phyloP scores from a whole-genome alignment of 2,113 vertebrate genomes.

The Vimba vimba region DNA sequence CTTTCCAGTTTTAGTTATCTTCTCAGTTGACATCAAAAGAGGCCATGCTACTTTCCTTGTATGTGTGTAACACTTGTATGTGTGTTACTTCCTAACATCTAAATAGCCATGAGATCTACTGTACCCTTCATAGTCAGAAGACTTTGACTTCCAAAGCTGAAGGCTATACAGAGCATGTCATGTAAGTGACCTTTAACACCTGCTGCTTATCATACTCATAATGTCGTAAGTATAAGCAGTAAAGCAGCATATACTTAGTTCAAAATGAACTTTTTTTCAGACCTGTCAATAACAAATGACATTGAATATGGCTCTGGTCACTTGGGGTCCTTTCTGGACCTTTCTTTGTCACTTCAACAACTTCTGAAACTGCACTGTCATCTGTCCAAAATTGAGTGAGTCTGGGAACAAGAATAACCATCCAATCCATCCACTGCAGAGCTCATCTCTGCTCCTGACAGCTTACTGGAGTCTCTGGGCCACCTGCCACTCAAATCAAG shows the following conservation, averaged over 20 bases:
- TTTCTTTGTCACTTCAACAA: background rate
- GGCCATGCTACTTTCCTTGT: background rate
- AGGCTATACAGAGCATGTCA: background rate
- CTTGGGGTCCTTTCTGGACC: background rate
- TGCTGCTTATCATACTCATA: background rate
- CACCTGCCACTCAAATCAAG: constrained; percentile 16
- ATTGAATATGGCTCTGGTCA: background rate
- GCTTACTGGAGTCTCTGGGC: constrained; percentile 18
- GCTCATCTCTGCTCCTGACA: constrained; percentile 25
- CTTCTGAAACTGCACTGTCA: constrained; percentile 16
- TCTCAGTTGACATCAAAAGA: constrained; percentile 18
- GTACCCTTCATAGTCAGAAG: background rate
- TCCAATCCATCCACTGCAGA: background rate
- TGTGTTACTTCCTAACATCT: background rate
- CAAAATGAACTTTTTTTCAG: background rate
- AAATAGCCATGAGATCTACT: background rate
- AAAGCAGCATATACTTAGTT: background rate
- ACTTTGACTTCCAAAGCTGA: background rate
- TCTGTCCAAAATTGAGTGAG: background rate
- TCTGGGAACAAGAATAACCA: constrained; percentile 17
- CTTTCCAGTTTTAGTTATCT: constrained; percentile 27
- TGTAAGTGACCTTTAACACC: background rate
- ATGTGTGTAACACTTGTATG: background rate
- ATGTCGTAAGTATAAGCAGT: background rate
- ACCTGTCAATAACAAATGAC: too few relatives aligned